phyloP scores from a whole-genome alignment of 2,888 invertebrate species.

The Eledona agricola region DNA sequence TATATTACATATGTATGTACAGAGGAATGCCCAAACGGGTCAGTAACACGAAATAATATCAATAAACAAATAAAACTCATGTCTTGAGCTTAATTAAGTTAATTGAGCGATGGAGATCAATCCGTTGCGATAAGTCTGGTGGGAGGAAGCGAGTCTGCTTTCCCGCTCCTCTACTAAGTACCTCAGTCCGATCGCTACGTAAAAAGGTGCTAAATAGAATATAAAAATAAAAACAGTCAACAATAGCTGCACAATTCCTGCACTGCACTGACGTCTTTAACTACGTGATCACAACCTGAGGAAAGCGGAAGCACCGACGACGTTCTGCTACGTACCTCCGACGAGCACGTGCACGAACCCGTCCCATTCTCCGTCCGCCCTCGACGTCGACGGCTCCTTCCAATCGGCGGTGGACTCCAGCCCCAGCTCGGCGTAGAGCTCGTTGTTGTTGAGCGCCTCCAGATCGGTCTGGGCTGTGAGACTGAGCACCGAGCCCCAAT shows the following conservation, averaged over 20 bases:
- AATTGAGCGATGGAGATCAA: constrained; percentile 61
- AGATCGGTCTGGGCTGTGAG: constrained; percentile 86
- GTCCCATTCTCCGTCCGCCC: constrained; percentile 65
- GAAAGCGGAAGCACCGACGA: constrained; percentile 42
- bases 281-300: constrained; percentile 63
- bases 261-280: constrained; percentile 51
- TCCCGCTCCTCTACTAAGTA: constrained; percentile 37
- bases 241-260: constrained; percentile 59
- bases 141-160: constrained; percentile 11
- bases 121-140: constrained; percentile 42
- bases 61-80: constrained; percentile 47
- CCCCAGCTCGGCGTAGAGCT: constrained; percentile 78
- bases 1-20: constrained; percentile 56
- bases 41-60: constrained; percentile 54
- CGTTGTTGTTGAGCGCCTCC: constrained; percentile 83
- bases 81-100: constrained; percentile 42
- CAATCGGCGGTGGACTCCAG: constrained; percentile 70
- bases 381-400: constrained; percentile 64
- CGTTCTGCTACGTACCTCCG: constrained; percentile 70
- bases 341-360: constrained; percentile 77
- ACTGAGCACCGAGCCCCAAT: constrained; percentile 91
- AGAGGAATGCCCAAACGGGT: constrained; percentile 59
- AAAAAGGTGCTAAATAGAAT: constrained; percentile 43
- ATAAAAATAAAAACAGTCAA: constrained; percentile 59
- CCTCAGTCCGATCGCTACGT: constrained; percentile 41